Conservation (phyloP, 2,113 vertebrate species). For the Dryoscopus gambensis region DNA sequence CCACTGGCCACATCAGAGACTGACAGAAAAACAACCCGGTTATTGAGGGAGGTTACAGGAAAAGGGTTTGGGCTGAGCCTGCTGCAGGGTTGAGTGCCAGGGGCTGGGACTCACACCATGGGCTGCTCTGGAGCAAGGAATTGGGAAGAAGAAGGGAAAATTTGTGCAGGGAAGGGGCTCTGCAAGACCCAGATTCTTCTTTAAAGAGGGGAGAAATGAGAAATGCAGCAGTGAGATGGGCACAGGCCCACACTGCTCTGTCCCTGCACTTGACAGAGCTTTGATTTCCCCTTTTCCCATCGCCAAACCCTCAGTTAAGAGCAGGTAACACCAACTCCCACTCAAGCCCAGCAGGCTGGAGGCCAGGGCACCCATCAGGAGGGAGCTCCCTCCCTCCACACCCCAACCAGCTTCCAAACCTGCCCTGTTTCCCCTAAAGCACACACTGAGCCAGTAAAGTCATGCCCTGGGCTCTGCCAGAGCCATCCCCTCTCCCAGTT, state of each 20-base stretch:
- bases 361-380: neutral
- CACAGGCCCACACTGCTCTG: neutral
- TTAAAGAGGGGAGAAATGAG: neutral
- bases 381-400: neutral
- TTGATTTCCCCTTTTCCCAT: neutral
- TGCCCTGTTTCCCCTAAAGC: neutral
- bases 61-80: neutral
- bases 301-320: neutral
- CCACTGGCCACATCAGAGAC: neutral
- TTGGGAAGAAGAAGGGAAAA: neutral
- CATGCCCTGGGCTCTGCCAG: neutral
- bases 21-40: neutral
- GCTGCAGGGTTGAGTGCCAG: too few species aligned
- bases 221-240: neutral
- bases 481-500: neutral
- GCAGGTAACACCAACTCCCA: neutral
- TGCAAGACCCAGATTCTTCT: neutral
- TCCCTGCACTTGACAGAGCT: neutral
- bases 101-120: fast-evolving
- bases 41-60: neutral
- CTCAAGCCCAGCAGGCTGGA: neutral
- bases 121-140: neutral
- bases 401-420: neutral
- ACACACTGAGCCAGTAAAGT: neutral
- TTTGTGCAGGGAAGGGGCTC: fast-evolving